A percentile compares a stretch with the other conserved stretches of the same genome.
Evolutionary conservation across 2,888 invertebrate genomes (phyloP).

Genomic region (Mesorhabditis spiculigera): DNA sequence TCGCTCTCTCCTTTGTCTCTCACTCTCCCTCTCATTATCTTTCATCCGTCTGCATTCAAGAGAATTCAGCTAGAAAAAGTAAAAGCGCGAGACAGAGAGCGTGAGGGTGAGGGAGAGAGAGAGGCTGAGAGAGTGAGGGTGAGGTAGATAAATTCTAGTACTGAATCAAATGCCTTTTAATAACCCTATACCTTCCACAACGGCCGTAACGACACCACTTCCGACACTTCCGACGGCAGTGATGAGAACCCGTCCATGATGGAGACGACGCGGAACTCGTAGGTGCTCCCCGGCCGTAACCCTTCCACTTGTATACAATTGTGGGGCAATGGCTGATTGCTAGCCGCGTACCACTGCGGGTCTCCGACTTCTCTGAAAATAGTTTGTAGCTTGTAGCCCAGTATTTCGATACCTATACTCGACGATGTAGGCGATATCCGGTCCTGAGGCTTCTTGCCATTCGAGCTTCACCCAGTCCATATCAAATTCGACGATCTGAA

Average conservation of each 20-base stretch:
- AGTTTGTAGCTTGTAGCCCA: no score
- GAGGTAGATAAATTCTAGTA: no score
- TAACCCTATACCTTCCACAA: slow-evolving; percentile 17
- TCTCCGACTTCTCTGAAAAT: slow-evolving; percentile 47
- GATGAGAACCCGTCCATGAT: slow-evolving; percentile 38
- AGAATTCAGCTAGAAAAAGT: no score
- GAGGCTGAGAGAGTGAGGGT: no score
- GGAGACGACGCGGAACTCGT: slow-evolving; percentile 56
- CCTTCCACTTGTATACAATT: slow-evolving; percentile 53
- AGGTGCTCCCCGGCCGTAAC: slow-evolving; percentile 51
- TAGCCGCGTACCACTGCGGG: slow-evolving; percentile 48
- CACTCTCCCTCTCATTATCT: no score
- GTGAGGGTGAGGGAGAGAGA: no score
- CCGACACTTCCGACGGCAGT: slow-evolving; percentile 46
- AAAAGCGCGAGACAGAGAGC: no score
- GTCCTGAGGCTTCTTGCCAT: slow-evolving; percentile 42
- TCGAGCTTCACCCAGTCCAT: slow-evolving; percentile 52
- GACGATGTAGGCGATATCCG: slow-evolving; percentile 45
- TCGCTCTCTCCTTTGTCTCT: no score
- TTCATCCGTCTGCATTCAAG: no score
- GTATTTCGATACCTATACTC: slow-evolving; percentile 26
- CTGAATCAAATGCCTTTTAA: no score
- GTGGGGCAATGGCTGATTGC: slow-evolving; percentile 41
- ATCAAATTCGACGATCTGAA: slow-evolving; percentile 51
- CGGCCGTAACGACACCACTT: slow-evolving; percentile 50